Evolutionary conservation across 2,113 vertebrate species (phyloP).

Genomic region (Thryonomys swinderianus): DNA sequence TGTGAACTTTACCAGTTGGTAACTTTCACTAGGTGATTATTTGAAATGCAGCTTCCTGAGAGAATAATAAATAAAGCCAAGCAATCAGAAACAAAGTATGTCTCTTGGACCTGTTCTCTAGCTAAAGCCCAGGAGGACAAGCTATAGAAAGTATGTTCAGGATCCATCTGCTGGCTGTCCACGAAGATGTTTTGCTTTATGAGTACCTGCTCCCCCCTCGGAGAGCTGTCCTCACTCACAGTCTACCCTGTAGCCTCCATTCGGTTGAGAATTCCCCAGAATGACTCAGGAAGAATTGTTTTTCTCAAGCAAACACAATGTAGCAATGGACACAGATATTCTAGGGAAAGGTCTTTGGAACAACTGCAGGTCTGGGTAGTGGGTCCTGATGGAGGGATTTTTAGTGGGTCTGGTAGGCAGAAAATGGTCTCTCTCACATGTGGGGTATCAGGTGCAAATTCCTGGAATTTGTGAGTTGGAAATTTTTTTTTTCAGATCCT

Average conservation of each 20-base stretch:
- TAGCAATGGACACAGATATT: neutral
- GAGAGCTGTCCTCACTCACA: neutral
- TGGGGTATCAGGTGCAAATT: neutral
- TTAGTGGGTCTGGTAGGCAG: neutral
- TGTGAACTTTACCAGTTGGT: neutral
- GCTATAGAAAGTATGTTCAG: neutral
- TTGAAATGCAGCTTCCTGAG: neutral
- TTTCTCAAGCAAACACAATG: neutral
- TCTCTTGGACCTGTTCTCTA: neutral
- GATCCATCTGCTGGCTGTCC: neutral
- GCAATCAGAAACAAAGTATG: neutral
- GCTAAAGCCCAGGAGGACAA: neutral
- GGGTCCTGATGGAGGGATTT: neutral
- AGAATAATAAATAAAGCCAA: neutral
- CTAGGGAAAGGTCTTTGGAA: neutral
- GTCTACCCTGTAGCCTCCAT: neutral
- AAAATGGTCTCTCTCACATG: neutral
- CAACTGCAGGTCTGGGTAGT: neutral
- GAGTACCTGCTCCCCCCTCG: neutral
- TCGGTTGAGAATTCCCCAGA: neutral
- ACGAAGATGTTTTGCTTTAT: neutral
- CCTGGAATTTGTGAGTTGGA: neutral
- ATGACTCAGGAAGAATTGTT: neutral
- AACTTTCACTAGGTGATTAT: neutral
- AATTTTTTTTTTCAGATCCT: neutral